Evolutionary conservation across 2,888 invertebrate species (phyloP).

Genomic region (Falcaria lacertinaria): DNA sequence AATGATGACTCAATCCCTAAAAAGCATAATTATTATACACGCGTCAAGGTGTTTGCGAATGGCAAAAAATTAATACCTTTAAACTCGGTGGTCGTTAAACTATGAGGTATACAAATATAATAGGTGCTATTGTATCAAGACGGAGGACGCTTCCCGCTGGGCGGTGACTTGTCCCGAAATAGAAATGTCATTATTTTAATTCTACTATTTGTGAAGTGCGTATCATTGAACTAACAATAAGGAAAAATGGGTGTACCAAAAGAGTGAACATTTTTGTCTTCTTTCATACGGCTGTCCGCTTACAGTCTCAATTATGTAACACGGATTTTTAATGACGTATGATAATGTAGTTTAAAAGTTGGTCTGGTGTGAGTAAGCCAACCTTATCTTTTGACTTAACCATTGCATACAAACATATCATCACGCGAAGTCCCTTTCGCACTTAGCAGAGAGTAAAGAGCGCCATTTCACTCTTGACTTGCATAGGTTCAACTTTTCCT

Average conservation of each 20-base stretch:
- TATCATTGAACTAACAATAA: conserved; percentile 1
- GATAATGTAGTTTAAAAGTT: no score
- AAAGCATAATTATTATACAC: neutral
- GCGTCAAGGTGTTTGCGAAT: neutral
- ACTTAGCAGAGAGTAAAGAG: no score
- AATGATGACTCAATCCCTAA: neutral
- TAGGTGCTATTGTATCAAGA: conserved; percentile 2
- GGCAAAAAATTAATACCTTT: neutral
- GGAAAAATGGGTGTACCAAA: neutral
- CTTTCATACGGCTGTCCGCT: neutral
- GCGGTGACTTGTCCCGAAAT: conserved; percentile 1
- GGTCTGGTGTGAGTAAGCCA: no score
- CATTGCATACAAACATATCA: no score
- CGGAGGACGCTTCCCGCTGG: conserved; percentile 2
- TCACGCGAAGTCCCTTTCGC: no score
- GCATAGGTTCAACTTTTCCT: no score
- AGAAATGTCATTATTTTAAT: conserved; percentile 5
- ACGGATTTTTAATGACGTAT: no score
- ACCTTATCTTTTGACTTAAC: no score
- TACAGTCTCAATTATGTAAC: no score
- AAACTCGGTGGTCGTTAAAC: conserved; percentile 7
- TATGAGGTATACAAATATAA: conserved; percentile 5
- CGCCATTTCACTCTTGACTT: no score
- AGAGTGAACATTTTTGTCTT: neutral
- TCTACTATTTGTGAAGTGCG: neutral